Percentiles rank a stretch among this genome's conserved stretches.
These are phyloP conservation scores for Malurus alboscapulatus DNA, from an alignment of 2,113 vertebrate genomes.

Conservation along the genomic window DNA sequence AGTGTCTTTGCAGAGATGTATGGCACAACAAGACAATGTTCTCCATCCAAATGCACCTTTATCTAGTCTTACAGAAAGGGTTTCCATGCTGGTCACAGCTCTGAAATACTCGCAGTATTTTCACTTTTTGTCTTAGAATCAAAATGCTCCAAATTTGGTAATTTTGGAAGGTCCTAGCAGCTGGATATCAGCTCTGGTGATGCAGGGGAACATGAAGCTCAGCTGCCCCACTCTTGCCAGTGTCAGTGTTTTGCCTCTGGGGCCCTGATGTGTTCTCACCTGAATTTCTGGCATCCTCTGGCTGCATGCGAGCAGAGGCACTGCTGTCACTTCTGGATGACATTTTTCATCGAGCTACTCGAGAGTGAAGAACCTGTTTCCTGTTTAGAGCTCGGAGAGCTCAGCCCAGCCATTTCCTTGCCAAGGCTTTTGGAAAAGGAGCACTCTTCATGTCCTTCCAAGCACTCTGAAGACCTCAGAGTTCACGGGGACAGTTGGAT, in stretches of 20 bases:
- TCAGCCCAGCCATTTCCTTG: conserved; percentile 9
- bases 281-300: neutral
- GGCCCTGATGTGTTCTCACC: neutral
- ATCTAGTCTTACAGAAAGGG: fast-evolving
- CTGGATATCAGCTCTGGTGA: neutral
- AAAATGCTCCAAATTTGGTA: neutral
- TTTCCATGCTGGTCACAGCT: neutral
- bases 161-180: neutral
- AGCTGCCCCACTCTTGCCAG: neutral
- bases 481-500: neutral
- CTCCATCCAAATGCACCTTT: neutral
- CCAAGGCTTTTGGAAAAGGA: neutral
- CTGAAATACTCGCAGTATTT: neutral
- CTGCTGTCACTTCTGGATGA: neutral
- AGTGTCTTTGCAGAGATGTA: neutral
- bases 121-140: neutral
- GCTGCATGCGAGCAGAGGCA: neutral
- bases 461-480: neutral
- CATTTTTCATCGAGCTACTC: conserved; percentile 37
- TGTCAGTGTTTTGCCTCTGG: neutral
- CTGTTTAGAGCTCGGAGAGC: conserved; percentile 12
- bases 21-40: neutral
- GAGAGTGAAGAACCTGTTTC: conserved; percentile 47
- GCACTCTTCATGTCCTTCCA: neutral
- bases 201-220: neutral